Evolutionary conservation across 2,113 vertebrate genomes (phyloP), one percentile per base, ranked within the genome.

Genomic region (Carollia perspicillata): DNA sequence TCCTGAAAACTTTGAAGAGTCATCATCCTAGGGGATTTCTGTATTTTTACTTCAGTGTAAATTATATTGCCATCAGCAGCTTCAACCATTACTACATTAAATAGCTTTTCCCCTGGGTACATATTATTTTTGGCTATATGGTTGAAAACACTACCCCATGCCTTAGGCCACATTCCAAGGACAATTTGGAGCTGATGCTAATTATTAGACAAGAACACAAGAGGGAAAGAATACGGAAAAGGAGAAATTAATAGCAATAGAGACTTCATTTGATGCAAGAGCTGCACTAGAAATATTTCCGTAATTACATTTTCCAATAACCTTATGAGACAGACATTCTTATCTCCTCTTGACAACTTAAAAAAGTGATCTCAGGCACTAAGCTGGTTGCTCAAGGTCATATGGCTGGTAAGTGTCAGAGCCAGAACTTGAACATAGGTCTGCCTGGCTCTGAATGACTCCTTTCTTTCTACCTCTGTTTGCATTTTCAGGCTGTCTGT

Each of bases 21-120:
- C 94, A 92, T 93, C 55, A 79, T 95, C 93, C 63, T 75, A 78
- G 79, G 83, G 83, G 58, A 96, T 88, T 94, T 90, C 53, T 85
- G 16, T 68, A 96, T 88, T 97, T 94, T 85, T 16, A 77, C 77
- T 83, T 81, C 13, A 78, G 72, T 75, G 28, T 90, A 95, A 94
- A 96, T 89, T 78, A 94, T 94, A 78, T 94, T 7, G 35, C 78
- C 55, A 94, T 63, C 18, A 55, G 58, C 16, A 55, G 44, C 60
- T 93, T 93, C 71, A 65, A 49, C 8, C 35, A 94, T 78, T 68
- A 84, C 28, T 23, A 68, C 58, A 95, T 88, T 90, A 68, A 66
- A 88, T 33, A 79, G 40, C 1, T 78, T 78, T 74, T 94, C 77
- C 47, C 72, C 30, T 35, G 60, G 40, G 77, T 84, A n/a, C 68